Percentiles rank a stretch among this genome's conserved stretches.
These are phyloP conservation scores for Muscicapa comitata DNA, from an alignment of 2,797 vertebrate species.

Conservation along the genomic window DNA sequence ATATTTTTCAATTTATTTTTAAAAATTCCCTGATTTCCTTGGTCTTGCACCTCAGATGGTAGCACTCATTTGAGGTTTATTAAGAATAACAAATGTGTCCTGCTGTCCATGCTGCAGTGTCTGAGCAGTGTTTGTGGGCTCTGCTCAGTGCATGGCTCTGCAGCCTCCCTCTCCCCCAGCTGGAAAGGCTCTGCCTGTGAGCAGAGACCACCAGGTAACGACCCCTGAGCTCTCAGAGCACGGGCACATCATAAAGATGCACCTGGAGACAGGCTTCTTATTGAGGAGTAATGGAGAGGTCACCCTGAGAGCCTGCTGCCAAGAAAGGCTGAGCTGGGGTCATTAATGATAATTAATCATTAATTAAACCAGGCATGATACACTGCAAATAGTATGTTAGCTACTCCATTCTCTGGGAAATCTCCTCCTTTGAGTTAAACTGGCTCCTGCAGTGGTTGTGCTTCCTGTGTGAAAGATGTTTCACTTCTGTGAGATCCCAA, in stretches of 20 bases:
- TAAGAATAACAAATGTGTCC: neutral
- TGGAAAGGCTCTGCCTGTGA: fast-evolving
- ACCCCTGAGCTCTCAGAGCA: neutral
- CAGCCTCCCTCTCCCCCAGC: neutral
- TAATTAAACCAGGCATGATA: neutral
- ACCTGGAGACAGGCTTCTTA: neutral
- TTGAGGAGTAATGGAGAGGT: neutral
- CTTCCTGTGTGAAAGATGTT: neutral
- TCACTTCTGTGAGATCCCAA: neutral
- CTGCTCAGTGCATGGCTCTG: neutral
- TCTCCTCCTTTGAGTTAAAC: neutral
- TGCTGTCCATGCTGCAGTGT: neutral
- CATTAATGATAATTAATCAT: conserved; percentile 49
- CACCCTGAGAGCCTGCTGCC: neutral
- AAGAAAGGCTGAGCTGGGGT: neutral
- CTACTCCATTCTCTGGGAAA: neutral
- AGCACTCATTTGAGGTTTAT: neutral
- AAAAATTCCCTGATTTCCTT: neutral
- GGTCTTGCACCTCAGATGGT: neutral
- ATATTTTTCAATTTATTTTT: neutral
- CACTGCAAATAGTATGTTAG: neutral
- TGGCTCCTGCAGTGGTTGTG: neutral
- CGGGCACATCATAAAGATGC: neutral
- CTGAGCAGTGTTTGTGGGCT: neutral
- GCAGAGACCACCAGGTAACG: neutral